These are phyloP conservation scores for Knipowitschia caucasica DNA, from an alignment of 2,797 vertebrate species.

Conservation along the genomic window DNA sequence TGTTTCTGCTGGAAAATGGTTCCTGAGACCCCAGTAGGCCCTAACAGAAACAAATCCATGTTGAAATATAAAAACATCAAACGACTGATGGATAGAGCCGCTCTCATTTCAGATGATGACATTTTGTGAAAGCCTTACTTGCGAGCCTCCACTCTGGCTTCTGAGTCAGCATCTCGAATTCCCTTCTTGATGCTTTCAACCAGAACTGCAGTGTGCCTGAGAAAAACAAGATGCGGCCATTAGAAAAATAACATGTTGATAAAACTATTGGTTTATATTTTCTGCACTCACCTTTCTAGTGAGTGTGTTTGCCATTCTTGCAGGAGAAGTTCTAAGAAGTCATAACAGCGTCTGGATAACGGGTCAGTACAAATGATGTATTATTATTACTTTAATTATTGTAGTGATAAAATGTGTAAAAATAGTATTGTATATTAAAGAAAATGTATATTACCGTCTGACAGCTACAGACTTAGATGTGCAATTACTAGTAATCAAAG, in stretches of 20 bases:
- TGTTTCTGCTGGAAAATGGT: constrained; percentile 88
- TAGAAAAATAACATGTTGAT: neutral
- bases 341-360: constrained; percentile 89
- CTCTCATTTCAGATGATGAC: constrained; percentile 14
- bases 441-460: constrained; percentile 82
- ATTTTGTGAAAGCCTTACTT: constrained; percentile 80
- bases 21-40: constrained; percentile 91
- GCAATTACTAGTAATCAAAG: constrained; percentile 96
- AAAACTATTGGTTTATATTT: neutral
- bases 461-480: constrained; percentile 95
- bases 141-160: constrained; percentile 94
- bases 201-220: constrained; percentile 89
- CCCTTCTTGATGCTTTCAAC: constrained; percentile 98
- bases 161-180: constrained; percentile 93
- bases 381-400: no score
- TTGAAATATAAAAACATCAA: constrained; percentile 3
- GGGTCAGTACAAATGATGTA: no score
- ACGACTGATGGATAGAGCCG: neutral
- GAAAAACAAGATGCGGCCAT: constrained; percentile 6
- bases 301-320: constrained; percentile 98
- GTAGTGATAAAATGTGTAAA: no score
- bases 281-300: constrained; percentile 85
- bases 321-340: constrained; percentile 91
- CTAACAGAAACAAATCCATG: constrained; percentile 58
- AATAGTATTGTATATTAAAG: neutral